Evolutionary conservation across 1,140 invertebrate species (phyloP).

Genomic region (Aporrectodea caliginosa): DNA sequence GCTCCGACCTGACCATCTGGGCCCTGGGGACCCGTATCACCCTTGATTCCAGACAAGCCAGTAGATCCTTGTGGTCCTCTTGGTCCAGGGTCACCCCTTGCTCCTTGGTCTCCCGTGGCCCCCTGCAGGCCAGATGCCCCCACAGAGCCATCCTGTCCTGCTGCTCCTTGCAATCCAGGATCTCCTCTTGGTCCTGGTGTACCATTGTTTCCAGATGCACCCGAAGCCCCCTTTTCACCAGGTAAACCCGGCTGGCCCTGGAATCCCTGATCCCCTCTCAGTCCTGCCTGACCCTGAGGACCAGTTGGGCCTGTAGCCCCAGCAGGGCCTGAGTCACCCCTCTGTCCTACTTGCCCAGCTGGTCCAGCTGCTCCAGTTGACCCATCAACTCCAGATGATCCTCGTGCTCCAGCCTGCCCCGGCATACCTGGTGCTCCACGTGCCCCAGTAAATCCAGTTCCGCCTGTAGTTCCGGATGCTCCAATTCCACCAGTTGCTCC

Average conservation of each 20-base stretch:
- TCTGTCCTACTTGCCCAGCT: background rate
- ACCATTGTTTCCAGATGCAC: background rate
- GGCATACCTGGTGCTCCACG: background rate
- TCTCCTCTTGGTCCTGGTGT: background rate
- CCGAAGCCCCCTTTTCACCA: background rate
- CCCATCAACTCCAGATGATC: background rate
- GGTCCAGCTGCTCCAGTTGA: background rate
- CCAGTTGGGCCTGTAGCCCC: background rate
- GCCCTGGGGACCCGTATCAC: slow-evolving; percentile 50
- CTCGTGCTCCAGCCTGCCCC: background rate
- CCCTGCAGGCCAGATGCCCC: background rate
- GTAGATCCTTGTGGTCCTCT: slow-evolving; percentile 33
- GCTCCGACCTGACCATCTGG: slow-evolving; percentile 15
- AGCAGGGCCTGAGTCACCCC: background rate
- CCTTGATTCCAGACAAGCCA: slow-evolving; percentile 52
- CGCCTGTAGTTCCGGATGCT: slow-evolving; percentile 11
- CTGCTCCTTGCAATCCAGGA: background rate
- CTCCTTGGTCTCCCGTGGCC: background rate
- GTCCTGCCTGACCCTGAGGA: background rate
- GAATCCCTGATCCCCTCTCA: background rate
- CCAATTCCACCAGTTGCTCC: slow-evolving; percentile 3
- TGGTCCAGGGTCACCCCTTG: slow-evolving; percentile 26
- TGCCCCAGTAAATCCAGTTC: slow-evolving; percentile 2
- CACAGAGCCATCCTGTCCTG: background rate
- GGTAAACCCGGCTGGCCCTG: background rate